Conservation (phyloP, 2,888 invertebrate genomes). For the Octonoba sinensis region DNA sequence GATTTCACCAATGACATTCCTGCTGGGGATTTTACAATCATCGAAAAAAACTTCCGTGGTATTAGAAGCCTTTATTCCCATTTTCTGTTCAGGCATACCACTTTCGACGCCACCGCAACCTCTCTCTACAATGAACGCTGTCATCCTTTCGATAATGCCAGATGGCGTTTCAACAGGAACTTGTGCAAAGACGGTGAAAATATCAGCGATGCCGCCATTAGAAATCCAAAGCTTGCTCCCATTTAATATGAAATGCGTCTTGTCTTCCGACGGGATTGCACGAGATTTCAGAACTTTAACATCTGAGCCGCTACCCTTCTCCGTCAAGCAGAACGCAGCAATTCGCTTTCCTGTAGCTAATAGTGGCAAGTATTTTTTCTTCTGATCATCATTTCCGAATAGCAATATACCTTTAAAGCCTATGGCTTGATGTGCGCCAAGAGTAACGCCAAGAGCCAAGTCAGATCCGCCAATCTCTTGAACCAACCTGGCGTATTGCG, state of each 20-base stretch:
- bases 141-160: slow-evolving; percentile 80
- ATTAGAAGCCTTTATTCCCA: slow-evolving; percentile 97
- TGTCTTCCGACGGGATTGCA: slow-evolving; percentile 87
- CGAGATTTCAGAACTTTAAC: slow-evolving; percentile 81
- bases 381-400: slow-evolving; percentile 90
- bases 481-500: slow-evolving; percentile 92
- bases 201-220: slow-evolving; percentile 94
- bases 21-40: slow-evolving; percentile 87
- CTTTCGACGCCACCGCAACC: slow-evolving; percentile 91
- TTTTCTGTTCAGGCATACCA: slow-evolving; percentile 96
- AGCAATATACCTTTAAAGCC: slow-evolving; percentile 84
- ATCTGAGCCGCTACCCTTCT: slow-evolving; percentile 93
- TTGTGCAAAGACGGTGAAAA: slow-evolving; percentile 98
- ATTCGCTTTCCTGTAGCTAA: slow-evolving; percentile 84
- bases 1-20: slow-evolving; percentile 89
- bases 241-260: slow-evolving; percentile 91
- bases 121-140: slow-evolving; percentile 96
- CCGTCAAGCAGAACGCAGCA: slow-evolving; percentile 96
- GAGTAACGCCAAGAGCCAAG: slow-evolving; percentile 90
- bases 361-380: slow-evolving; percentile 89
- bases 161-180: slow-evolving; percentile 71
- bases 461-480: slow-evolving; percentile 94
- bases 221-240: slow-evolving; percentile 99
- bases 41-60: slow-evolving; percentile 94
- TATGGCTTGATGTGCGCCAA: slow-evolving; percentile 93